A percentile compares a stretch with the other conserved stretches of the same genome.
These are phyloP conservation scores for Sebastes steindachneri DNA, from an alignment of 2,797 vertebrate genomes.

Conservation along the genomic window DNA sequence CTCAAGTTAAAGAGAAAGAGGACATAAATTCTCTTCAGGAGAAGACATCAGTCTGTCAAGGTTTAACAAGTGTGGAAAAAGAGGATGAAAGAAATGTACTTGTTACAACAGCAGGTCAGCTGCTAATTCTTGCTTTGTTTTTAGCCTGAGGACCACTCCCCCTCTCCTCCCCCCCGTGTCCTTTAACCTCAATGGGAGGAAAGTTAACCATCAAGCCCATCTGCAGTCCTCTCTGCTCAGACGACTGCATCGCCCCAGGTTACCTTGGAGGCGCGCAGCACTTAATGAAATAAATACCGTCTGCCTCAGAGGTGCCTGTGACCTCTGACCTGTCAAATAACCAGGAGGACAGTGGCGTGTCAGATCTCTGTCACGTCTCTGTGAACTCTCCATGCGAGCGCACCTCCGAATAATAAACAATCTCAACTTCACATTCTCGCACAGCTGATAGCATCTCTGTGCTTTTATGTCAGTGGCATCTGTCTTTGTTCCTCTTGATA, in stretches of 20 bases:
- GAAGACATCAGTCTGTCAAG: neutral
- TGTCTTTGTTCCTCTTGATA: constrained; percentile 39
- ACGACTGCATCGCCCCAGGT: constrained; percentile 15
- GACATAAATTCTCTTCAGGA: neutral
- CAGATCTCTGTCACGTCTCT: constrained; percentile 13
- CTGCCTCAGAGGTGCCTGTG: constrained; percentile 20
- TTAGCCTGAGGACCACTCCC: constrained; percentile 6
- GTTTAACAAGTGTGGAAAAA: neutral
- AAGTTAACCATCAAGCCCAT: constrained; percentile 15
- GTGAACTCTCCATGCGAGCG: constrained; percentile 35
- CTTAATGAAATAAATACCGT: constrained; percentile 67
- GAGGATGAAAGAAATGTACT: neutral
- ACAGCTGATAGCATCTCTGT: constrained; percentile 47
- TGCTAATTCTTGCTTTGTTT: constrained; percentile 29
- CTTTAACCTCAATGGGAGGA: constrained; percentile 25
- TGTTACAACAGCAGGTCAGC: neutral
- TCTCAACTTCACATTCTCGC: constrained; percentile 28
- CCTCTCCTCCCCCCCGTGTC: neutral
- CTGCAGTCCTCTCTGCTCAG: neutral
- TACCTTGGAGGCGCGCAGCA: neutral
- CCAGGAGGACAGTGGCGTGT: constrained; percentile 36
- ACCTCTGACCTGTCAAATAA: constrained; percentile 62
- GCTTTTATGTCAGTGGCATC: constrained; percentile 35
- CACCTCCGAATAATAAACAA: constrained; percentile 53
- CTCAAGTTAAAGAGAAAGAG: neutral